Conservation (phyloP, 1,140 invertebrate genomes). For the Drosophila arizonae region DNA sequence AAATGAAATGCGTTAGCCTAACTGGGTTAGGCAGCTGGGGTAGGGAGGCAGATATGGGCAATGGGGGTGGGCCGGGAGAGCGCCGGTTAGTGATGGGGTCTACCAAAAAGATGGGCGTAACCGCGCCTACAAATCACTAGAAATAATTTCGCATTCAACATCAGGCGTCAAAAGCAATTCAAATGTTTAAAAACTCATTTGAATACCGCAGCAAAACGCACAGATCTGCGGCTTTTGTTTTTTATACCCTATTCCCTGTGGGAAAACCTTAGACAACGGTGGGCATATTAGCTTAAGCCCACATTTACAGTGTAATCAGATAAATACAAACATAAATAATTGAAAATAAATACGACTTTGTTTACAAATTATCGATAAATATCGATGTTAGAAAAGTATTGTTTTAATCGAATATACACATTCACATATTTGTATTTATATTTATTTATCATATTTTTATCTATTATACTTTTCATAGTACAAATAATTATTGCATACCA, state of each 20-base stretch:
- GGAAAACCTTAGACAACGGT: too few species aligned
- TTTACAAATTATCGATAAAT: background rate
- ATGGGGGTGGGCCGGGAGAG: background rate
- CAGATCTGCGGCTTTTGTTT: conserved; percentile 41
- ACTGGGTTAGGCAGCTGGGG: background rate
- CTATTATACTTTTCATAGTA: too few species aligned
- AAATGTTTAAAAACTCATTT: conserved; percentile 69
- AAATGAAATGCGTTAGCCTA: conserved; percentile 44
- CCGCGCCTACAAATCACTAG: conserved; percentile 50
- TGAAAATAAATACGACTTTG: too few species aligned
- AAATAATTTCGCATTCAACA: conserved; percentile 66
- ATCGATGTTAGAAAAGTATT: background rate
- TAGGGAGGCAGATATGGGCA: background rate
- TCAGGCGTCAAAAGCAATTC: conserved; percentile 66
- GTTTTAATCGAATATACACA: too few species aligned
- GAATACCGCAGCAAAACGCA: conserved; percentile 55
- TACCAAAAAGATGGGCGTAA: background rate
- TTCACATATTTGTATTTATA: too few species aligned
- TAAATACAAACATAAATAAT: too few species aligned
- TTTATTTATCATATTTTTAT: too few species aligned
- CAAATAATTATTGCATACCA: too few species aligned
- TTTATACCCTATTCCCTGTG: background rate
- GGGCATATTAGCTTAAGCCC: background rate
- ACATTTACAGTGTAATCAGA: background rate
- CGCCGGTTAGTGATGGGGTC: background rate